Percentiles rank a stretch among this genome's conserved stretches.
Evolutionary conservation across 1,140 invertebrate genomes (phyloP).

Genomic region (Cherax destructor): DNA sequence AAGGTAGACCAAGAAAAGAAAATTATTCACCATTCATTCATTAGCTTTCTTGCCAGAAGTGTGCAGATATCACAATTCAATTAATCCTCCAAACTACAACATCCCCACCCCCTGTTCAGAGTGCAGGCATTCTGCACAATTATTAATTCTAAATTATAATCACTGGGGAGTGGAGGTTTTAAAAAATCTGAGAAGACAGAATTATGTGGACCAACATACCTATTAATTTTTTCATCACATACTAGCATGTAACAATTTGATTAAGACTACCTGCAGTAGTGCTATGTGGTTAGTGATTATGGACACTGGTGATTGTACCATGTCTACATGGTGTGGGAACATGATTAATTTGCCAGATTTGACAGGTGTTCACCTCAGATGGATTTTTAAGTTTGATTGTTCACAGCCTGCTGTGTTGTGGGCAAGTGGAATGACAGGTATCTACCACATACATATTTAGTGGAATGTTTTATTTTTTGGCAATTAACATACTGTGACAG

Average conservation of each 20-base stretch:
- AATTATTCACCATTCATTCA: no score
- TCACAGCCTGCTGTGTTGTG: slow-evolving; percentile 34
- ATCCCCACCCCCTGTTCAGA: no score
- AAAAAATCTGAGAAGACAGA: slow-evolving; percentile 8
- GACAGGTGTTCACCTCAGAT: slow-evolving; percentile 21
- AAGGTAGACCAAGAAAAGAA: no score
- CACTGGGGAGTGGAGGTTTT: not conserved
- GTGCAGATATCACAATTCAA: no score
- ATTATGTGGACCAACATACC: slow-evolving; percentile 56
- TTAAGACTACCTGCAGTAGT: not conserved
- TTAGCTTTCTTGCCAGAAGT: no score
- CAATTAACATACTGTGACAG: slow-evolving; percentile 59
- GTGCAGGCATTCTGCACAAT: no score
- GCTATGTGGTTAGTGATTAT: slow-evolving; percentile 8
- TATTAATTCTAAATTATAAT: no score
- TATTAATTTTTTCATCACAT: slow-evolving; percentile 36
- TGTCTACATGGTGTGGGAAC: slow-evolving; percentile 27
- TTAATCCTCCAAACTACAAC: no score
- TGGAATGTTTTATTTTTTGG: slow-evolving; percentile 61
- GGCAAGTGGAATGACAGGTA: slow-evolving; percentile 24
- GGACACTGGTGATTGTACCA: slow-evolving; percentile 28
- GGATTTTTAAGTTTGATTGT: slow-evolving; percentile 18
- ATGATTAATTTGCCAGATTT: slow-evolving; percentile 38
- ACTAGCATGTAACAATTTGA: slow-evolving; percentile 15
- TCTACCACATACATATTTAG: slow-evolving; percentile 43